Evolutionary conservation across 2,888 invertebrate genomes (phyloP).

Genomic region (Mythimna vitellina): DNA sequence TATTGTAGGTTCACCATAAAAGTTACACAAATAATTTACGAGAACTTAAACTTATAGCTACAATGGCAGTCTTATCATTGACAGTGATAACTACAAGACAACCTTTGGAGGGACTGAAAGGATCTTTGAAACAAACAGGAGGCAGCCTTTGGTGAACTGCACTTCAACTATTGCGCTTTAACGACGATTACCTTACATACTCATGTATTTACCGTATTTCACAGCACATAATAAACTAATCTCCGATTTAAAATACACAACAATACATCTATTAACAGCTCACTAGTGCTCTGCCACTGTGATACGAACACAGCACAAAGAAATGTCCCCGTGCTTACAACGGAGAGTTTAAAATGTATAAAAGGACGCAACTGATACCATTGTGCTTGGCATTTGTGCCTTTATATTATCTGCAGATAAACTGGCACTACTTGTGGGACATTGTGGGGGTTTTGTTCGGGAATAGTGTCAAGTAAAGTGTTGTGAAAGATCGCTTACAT

Average conservation of each 20-base stretch:
- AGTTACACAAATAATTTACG: no score
- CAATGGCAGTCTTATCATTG: no score
- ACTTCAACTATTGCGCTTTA: no score
- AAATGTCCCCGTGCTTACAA: slow-evolving; percentile 24
- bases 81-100: no score
- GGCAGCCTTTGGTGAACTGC: no score
- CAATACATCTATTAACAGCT: slow-evolving; percentile 11
- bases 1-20: no score
- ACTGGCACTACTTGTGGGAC: slow-evolving; percentile 9
- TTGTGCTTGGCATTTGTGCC: slow-evolving; percentile 30
- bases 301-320: slow-evolving; percentile 20
- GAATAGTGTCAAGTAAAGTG: neutral
- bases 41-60: no score
- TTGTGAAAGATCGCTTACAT: neutral
- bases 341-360: slow-evolving; percentile 37
- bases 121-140: no score
- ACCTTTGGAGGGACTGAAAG: no score
- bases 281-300: slow-evolving; percentile 3
- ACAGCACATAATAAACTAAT: neutral
- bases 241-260: neutral
- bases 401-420: slow-evolving; percentile 33
- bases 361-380: slow-evolving; percentile 25
- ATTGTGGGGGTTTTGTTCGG: slow-evolving; percentile 20
- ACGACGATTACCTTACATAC: no score
- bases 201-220: neutral